Base-by-base conservation (phyloP, 2,888 invertebrate species). In the Dyspetes luteomarginatus region DNA sequence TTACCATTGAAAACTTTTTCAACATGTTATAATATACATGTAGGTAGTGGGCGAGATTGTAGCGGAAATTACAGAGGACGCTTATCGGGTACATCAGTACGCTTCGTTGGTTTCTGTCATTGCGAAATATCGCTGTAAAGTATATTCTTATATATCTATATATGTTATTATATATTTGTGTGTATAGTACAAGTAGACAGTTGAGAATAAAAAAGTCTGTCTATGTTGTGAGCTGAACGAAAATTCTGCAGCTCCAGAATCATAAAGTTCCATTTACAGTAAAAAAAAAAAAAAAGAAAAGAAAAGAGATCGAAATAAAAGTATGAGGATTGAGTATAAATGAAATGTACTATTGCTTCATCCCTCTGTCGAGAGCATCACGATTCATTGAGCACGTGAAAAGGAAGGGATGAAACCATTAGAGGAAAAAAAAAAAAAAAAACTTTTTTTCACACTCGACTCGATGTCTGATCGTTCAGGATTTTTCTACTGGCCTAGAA, bases 1-100 rank as follows among this genome's bases (percentile, higher is more conserved):
- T n/a, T 30, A 41, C 77, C 52, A 81, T 81, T 77, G 77, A 81
- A 81, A 69, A 64, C 56, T 43, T 56, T 62, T 73, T 43, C 62
- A n/a, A 68, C 36, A 19, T 24, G 41, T 55, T 22, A 22, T 56
- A 56, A 15, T n/a, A n/a, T n/a, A n/a, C 15, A n/a, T 60, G 36
- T 28, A 12, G n/a, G 41, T 74, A 58, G 15, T 15, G 30, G 17
- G 22, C n/a, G 9, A 56, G n/a, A n/a, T n/a, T n/a, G n/a, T n/a
- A 48, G 43, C 68, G 71, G 81, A 81, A 68, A 77, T 81, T 77
- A 64, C 64, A 43, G 28, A 17, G 56, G 41, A 64, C 69, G 43
- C 64, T 64, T 73, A 73, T 77, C 68, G 45, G 41, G 2, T 43
- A 15, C 56, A 73, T 68, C 71, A 50, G 41, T 28, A 62, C 60